Conservation (phyloP, 2,888 invertebrate species). For the Volucella inflata region DNA sequence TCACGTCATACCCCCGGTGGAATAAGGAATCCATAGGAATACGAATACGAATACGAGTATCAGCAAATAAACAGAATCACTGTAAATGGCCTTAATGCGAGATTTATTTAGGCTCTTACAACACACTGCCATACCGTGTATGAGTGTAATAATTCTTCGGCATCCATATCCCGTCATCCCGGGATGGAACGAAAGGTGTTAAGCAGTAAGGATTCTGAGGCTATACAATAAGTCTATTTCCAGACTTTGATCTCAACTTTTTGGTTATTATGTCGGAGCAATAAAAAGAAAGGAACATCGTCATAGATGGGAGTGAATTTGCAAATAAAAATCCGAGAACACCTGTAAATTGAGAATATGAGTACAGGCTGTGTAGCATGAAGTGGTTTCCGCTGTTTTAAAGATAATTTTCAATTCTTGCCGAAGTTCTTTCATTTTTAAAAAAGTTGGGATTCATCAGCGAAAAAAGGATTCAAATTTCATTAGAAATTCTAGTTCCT, state of each 20-base stretch:
- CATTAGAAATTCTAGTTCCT: too few species aligned
- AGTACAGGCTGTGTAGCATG: too few species aligned
- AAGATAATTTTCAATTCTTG: too few species aligned
- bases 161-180: neutral
- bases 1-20: conserved; percentile 15
- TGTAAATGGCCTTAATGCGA: conserved; percentile 54
- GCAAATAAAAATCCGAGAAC: too few species aligned
- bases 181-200: conserved; percentile 33
- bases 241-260: neutral
- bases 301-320: too few species aligned
- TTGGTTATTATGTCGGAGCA: neutral
- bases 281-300: neutral
- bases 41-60: conserved; percentile 4
- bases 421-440: too few species aligned
- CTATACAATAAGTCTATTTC: neutral
- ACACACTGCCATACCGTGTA: conserved; percentile 34
- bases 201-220: conserved; percentile 12
- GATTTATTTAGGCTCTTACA: conserved; percentile 65
- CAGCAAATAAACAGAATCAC: conserved; percentile 68
- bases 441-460: too few species aligned
- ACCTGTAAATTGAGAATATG: too few species aligned
- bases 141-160: conserved; percentile 28
- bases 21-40: neutral
- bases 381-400: too few species aligned
- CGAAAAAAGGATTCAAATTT: too few species aligned